These are phyloP conservation scores for Origma solitaria DNA, from an alignment of 2,113 vertebrate species.

Conservation along the genomic window DNA sequence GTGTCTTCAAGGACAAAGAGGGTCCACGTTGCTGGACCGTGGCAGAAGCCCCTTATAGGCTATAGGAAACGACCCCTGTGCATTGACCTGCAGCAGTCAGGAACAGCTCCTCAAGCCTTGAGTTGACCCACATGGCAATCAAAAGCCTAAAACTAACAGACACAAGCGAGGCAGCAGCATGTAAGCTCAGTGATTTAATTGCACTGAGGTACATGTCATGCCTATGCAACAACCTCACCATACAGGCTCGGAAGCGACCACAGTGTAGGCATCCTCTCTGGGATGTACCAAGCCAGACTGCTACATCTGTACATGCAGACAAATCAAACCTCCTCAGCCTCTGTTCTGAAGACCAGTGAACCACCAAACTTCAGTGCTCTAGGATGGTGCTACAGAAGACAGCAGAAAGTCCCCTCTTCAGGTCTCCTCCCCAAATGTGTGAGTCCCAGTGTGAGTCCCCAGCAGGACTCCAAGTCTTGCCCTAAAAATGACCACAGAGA, in stretches of 20 bases:
- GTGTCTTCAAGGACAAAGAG: neutral
- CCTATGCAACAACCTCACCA: neutral
- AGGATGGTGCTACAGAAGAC: neutral
- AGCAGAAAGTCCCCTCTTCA: neutral
- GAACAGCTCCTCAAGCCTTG: neutral
- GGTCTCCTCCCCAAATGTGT: neutral
- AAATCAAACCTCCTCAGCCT: neutral
- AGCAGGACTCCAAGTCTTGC: neutral
- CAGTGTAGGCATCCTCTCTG: neutral
- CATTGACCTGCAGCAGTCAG: neutral
- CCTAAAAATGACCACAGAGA: neutral
- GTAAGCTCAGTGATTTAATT: neutral
- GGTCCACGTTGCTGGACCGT: neutral
- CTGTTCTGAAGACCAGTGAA: neutral
- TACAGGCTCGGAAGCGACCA: neutral
- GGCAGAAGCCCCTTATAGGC: neutral
- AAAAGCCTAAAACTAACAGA: neutral
- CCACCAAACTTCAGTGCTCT: neutral
- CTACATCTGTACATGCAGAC: fast-evolving
- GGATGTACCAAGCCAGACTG: neutral
- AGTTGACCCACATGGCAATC: neutral
- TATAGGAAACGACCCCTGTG: neutral
- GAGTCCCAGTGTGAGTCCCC: neutral
- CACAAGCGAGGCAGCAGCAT: neutral
- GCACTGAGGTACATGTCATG: neutral